phyloP scores from a whole-genome alignment of 2,797 vertebrate species.

The Chrysocyon brachyurus region DNA sequence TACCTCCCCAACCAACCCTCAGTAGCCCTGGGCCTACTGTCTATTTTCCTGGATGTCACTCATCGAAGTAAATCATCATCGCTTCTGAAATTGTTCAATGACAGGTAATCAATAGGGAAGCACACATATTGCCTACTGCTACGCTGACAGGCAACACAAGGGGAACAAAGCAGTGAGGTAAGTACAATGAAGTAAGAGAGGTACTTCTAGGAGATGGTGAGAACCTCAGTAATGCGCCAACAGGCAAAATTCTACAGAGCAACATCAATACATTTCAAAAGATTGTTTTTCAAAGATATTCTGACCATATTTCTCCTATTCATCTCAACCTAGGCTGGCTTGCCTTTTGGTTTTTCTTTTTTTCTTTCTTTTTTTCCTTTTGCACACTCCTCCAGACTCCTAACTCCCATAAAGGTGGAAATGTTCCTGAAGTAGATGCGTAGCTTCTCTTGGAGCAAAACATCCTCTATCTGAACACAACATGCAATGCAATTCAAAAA shows the following conservation, averaged over 20 bases:
- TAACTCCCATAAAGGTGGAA: not conserved
- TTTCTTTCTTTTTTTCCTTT: not conserved
- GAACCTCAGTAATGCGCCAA: not conserved
- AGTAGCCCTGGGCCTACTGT: not conserved
- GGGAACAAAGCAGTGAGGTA: not conserved
- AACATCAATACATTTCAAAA: not conserved
- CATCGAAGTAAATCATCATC: not conserved
- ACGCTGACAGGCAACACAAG: not conserved
- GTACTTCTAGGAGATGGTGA: not conserved
- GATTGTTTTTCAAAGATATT: not conserved
- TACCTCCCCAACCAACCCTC: not conserved
- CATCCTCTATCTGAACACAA: not conserved
- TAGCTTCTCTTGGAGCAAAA: not conserved
- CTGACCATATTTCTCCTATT: not conserved
- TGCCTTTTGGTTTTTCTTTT: too few species aligned
- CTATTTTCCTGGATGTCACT: not conserved
- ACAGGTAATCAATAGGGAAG: not conserved
- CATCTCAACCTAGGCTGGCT: not conserved
- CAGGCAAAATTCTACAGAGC: not conserved
- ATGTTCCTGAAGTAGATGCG: not conserved
- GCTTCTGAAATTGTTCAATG: not conserved
- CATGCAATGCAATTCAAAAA: not conserved
- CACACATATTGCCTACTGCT: not conserved
- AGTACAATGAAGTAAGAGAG: not conserved
- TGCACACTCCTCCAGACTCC: not conserved